Evolutionary conservation across 1,140 invertebrate species (phyloP).

Genomic region (Sitodiplosis mosellana): DNA sequence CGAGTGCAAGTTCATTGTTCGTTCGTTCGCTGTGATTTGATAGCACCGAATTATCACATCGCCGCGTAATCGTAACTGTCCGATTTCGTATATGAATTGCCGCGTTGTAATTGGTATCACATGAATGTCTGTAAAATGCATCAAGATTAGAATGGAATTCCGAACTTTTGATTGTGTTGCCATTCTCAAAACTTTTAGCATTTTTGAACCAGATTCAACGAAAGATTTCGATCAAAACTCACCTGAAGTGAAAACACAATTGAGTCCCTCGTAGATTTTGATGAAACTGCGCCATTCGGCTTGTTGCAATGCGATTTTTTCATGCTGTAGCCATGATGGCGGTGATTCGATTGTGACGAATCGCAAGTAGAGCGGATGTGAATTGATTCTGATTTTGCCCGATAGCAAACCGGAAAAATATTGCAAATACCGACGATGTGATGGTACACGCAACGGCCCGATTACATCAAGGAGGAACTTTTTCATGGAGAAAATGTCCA

Average conservation of each 20-base stretch:
- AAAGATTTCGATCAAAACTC: no score
- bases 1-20: background rate
- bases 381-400: conserved; percentile 41
- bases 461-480: conserved; percentile 58
- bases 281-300: conserved; percentile 44
- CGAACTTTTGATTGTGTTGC: no score
- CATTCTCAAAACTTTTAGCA: no score
- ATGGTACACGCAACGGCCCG: conserved; percentile 43
- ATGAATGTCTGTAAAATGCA: conserved; percentile 4
- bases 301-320: conserved; percentile 33
- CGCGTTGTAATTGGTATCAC: conserved; percentile 7
- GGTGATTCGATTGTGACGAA: conserved; percentile 5
- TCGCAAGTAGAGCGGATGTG: conserved; percentile 36
- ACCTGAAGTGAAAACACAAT: conserved; percentile 47
- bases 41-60: conserved; percentile 63
- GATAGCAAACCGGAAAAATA: conserved; percentile 49
- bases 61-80: conserved; percentile 39
- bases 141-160: background rate
- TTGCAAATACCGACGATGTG: conserved; percentile 50
- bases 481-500: conserved; percentile 63
- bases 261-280: conserved; percentile 46
- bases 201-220: no score
- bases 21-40: conserved; percentile 19
- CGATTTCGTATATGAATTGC: conserved; percentile 6
- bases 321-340: conserved; percentile 4